Base-by-base conservation (phyloP, 2,797 vertebrate genomes). In the Hemibagrus guttatus region DNA sequence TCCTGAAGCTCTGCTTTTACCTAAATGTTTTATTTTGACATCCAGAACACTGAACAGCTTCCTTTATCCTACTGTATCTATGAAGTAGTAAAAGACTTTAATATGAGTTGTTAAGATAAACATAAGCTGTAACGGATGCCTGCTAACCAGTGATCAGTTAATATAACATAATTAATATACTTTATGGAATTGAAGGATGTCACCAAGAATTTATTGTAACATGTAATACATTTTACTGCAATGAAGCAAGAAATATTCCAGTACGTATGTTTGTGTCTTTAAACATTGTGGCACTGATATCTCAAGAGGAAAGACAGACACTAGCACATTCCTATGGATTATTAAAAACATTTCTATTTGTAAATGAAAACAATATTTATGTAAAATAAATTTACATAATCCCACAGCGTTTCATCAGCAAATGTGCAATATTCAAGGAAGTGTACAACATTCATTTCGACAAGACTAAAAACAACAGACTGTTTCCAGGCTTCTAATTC, bases 401-500 rank as follows among this genome's bases (percentile, higher is more conserved):
- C 39, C 39, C 26, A 64, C 26, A 28, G 59, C 1, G 17, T 52
- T 75, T 52, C 16, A 52, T 16, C 19, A 61, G 58, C 17, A 68
- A 31, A 54, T 52, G 4, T 52, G 80, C 42, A 66, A 66, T 66
- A 46, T 52, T 54, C 31, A 9, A 35, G 6, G 6, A 66, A 52
- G 66, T 31, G 17, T 52, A 13, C 7, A 49, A 64, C 61, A 82
- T 19, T 52, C 16, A 49, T 28, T 13, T n/a, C 52, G 42, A 64
- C 14, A 46, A 58, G 17, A 35, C 21, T 80, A 21, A 49, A 11
- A 31, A 4, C 42, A 66, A 64, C 42, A 79, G 28, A 59, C n/a
- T 71, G 61, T 83, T 87, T 87, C 78, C 81, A 91, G 89, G 92
- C 89, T 87, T 84, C 23, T 89, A 8, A 66, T 52, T 85, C 74